phyloP scores from a whole-genome alignment of 2,888 invertebrate species.

The Gandaritis pyraliata region DNA sequence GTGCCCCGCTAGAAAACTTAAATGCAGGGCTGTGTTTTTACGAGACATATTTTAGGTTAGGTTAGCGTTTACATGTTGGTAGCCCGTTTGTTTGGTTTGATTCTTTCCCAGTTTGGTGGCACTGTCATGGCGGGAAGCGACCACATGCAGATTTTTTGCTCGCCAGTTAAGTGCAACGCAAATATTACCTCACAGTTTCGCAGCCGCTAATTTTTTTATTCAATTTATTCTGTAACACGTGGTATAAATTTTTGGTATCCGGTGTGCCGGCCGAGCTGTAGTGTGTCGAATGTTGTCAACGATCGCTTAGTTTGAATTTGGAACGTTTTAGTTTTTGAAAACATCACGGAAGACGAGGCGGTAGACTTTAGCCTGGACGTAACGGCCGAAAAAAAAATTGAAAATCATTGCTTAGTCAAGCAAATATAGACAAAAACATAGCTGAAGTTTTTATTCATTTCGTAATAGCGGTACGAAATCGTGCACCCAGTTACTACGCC shows the following conservation, averaged over 20 bases:
- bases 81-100: conserved; percentile 68
- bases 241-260: conserved; percentile 33
- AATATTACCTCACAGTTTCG: conserved; percentile 59
- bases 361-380: too few species aligned
- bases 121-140: conserved; percentile 58
- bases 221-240: conserved; percentile 43
- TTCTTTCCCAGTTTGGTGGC: conserved; percentile 65
- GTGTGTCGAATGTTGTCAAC: neutral
- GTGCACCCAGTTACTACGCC: conserved; percentile 50
- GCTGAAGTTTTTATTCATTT: conserved; percentile 44
- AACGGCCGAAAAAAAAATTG: too few species aligned
- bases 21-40: conserved; percentile 31
- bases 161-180: conserved; percentile 66
- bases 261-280: too few species aligned
- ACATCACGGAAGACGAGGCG: too few species aligned
- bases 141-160: conserved; percentile 67
- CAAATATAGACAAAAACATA: conserved; percentile 50
- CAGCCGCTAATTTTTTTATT: conserved; percentile 47
- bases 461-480: conserved; percentile 50
- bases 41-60: conserved; percentile 23
- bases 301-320: conserved; percentile 21
- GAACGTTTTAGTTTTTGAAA: conserved; percentile 24
- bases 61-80: conserved; percentile 68
- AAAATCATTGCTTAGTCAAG: conserved; percentile 44
- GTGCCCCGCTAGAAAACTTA: conserved; percentile 15